Base-by-base conservation (phyloP, 2,113 vertebrate species). In the Catharus minimus region DNA sequence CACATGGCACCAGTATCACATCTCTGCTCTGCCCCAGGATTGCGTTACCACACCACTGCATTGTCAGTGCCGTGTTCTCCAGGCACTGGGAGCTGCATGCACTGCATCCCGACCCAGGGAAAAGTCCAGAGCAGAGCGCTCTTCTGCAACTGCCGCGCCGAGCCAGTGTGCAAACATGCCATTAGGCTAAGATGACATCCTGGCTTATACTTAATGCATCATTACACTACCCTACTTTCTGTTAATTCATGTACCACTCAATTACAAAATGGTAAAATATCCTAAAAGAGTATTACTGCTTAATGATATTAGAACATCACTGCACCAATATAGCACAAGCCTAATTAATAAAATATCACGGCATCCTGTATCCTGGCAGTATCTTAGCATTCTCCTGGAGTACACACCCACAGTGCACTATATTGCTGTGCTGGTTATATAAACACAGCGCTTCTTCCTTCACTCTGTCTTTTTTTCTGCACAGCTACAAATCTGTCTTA, bases 331-430 rank as follows among this genome's bases (percentile, higher is more conserved):
- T 39, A 94, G 64, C 60, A 85, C 17, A 47, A 95, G 41, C 38
- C 66, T 93, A 91, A 82, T 92, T 89, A 94, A 95, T 90, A 73
- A 90, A 89, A 86, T 92, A 91, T 44, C 55, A 68, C 75, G 79
- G 75, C 86, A 69, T 86, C 39, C 58, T 50, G 24, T 91, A 93
- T 75, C 57, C 67, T 85, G 92, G 88, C 93, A 79, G 90, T 79
- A 82, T 92, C 82, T 75, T 72, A 84, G 88, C 94, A 89, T 92
- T 93, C 89, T 82, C 41, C 67, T 41, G 43, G 86, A 91, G 89
- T 44, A 86, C 83, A 94, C 91, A 89, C 81, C 86, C 95, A 92
- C 92, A 88, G 86, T 66, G 86, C 93, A 86, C 93, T 83, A 75
- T 64, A 90, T 86, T 82, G 76, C 90, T 71, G 67, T n/a, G 61